Percentiles rank a stretch among this genome's conserved stretches.
Evolutionary conservation across 2,797 vertebrate genomes (phyloP).

Genomic region (Gambusia yucatana): DNA sequence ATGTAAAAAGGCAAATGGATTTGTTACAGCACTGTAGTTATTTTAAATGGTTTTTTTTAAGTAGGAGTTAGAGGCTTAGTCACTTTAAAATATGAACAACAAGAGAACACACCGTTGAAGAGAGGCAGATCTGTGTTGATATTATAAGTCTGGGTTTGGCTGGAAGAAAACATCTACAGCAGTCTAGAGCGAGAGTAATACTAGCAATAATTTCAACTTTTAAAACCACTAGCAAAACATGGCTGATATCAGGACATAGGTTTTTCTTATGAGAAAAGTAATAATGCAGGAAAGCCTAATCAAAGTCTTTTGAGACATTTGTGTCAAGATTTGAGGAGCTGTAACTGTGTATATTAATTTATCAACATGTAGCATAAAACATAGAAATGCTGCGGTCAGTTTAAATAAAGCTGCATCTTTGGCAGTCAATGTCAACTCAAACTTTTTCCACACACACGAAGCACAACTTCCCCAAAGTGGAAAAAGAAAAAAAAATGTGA

Average conservation of each 20-base stretch:
- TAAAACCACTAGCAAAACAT: background rate
- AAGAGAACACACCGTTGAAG: background rate
- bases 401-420: background rate
- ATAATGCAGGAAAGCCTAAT: background rate
- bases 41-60: background rate
- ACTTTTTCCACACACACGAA: background rate
- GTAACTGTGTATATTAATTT: background rate
- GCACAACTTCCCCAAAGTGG: background rate
- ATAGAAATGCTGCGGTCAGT: background rate
- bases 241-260: background rate
- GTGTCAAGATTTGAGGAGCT: background rate
- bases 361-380: background rate
- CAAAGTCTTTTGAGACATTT: background rate
- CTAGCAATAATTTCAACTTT: background rate
- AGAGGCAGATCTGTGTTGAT: background rate
- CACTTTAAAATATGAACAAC: background rate
- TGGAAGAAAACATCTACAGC: background rate
- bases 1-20: background rate
- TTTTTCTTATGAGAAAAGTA: background rate
- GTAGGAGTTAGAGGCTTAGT: background rate
- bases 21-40: background rate
- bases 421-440: background rate
- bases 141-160: background rate
- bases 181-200: background rate
- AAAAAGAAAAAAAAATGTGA: background rate